Percentiles rank a stretch among this genome's conserved stretches.
These are phyloP conservation scores for Eupithecia subfuscata DNA, from an alignment of 2,888 invertebrate genomes.

Conservation along the genomic window DNA sequence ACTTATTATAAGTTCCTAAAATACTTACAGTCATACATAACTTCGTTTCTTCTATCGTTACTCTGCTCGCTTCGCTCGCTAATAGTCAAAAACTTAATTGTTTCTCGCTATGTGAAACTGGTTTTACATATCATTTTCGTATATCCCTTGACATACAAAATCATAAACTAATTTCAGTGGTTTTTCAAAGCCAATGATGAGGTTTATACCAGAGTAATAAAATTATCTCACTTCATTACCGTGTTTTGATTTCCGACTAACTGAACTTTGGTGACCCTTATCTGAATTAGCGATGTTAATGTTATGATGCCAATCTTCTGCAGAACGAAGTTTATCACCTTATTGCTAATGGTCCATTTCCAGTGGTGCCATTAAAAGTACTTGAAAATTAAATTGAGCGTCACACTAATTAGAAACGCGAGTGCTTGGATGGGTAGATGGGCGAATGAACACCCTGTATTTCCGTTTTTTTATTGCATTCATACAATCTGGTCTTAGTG, in stretches of 20 bases:
- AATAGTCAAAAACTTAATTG: too few relatives aligned
- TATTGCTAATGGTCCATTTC: not conserved
- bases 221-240: not conserved
- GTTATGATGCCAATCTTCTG: not conserved
- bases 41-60: too few relatives aligned
- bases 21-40: not conserved
- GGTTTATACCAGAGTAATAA: not conserved
- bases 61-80: too few relatives aligned
- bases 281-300: conserved; percentile 2
- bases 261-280: not conserved
- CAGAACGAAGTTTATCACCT: not conserved
- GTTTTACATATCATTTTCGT: not conserved
- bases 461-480: too few relatives aligned
- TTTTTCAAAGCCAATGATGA: not conserved
- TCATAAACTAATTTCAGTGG: not conserved
- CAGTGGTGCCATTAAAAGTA: not conserved
- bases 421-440: too few relatives aligned
- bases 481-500: too few relatives aligned
- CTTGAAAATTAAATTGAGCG: not conserved
- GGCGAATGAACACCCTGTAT: too few relatives aligned
- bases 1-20: not conserved
- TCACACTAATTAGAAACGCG: too few relatives aligned
- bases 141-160: not conserved
- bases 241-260: not conserved
- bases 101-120: too few relatives aligned